phyloP scores from a whole-genome alignment of 2,888 invertebrate genomes.

The Nymphalis c-album region DNA sequence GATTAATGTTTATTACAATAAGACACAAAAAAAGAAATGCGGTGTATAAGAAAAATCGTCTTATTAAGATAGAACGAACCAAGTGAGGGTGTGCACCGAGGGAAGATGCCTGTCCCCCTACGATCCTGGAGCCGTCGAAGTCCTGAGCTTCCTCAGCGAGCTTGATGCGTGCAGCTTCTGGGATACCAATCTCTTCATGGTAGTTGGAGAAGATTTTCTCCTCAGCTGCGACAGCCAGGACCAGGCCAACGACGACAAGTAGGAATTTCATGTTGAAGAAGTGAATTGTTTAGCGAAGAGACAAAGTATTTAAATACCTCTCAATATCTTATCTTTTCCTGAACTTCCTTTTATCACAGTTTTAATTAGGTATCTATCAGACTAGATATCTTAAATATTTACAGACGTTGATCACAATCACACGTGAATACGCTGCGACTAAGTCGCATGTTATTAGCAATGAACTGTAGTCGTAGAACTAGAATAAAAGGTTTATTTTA shows the following conservation, averaged over 20 bases:
- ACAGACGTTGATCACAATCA: too few relatives aligned
- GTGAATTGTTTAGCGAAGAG: too few relatives aligned
- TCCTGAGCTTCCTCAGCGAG: slow-evolving; percentile 42
- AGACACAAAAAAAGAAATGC: neutral
- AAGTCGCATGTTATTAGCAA: too few relatives aligned
- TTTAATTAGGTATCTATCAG: too few relatives aligned
- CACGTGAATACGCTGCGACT: too few relatives aligned
- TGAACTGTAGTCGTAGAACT: too few relatives aligned
- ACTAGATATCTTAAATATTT: too few relatives aligned
- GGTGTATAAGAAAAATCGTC: neutral
- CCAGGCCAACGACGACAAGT: slow-evolving; percentile 28
- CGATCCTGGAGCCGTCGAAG: slow-evolving; percentile 48
- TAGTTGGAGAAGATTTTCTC: slow-evolving; percentile 44
- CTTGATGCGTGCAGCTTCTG: slow-evolving; percentile 46
- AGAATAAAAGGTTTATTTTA: too few relatives aligned
- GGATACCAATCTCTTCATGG: slow-evolving; percentile 50
- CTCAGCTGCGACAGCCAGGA: slow-evolving; percentile 33
- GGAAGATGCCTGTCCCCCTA: slow-evolving; percentile 44
- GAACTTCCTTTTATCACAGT: too few relatives aligned
- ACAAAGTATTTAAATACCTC: too few relatives aligned
- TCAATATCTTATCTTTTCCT: too few relatives aligned
- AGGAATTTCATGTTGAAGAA: slow-evolving; percentile 31
- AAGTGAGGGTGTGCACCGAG: slow-evolving; percentile 43
- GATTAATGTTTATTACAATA: neutral
- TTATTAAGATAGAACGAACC: slow-evolving; percentile 33